Percentiles rank a stretch among this genome's conserved stretches.
Conservation (phyloP, 2,888 invertebrate genomes). For the Muscina levida region DNA sequence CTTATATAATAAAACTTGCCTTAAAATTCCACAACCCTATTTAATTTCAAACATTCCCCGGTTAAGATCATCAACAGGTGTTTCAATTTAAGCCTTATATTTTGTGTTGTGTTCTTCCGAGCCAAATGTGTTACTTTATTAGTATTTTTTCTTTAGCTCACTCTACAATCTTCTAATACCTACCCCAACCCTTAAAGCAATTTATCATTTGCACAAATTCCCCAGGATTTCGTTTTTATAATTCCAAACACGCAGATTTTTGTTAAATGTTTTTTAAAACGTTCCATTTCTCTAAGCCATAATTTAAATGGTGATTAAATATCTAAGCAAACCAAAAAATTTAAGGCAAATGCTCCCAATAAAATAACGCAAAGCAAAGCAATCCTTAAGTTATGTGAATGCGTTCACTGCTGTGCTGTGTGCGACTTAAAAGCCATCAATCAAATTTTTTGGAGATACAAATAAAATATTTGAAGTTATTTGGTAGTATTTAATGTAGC, state of each 20-base stretch:
- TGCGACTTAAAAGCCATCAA: conserved; percentile 51
- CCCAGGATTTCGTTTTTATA: conserved; percentile 6
- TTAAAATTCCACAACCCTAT: no score
- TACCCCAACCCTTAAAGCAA: conserved; percentile 55
- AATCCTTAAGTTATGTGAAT: conserved; percentile 23
- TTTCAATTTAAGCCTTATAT: background rate
- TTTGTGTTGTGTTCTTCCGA: no score
- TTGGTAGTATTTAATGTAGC: background rate
- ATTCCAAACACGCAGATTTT: conserved; percentile 51
- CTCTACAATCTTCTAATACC: conserved; percentile 17
- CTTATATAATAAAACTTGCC: conserved; percentile 9
- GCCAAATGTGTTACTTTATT: no score
- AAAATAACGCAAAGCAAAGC: conserved; percentile 36
- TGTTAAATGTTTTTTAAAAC: conserved; percentile 34
- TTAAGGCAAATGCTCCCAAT: conserved; percentile 17
- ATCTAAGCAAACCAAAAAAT: no score
- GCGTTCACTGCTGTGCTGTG: background rate
- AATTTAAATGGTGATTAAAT: conserved; percentile 62
- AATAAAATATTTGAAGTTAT: background rate
- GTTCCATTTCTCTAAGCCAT: conserved; percentile 53
- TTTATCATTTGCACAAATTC: conserved; percentile 62
- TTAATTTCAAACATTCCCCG: background rate
- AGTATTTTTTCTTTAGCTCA: no score
- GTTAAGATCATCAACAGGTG: conserved; percentile 51
- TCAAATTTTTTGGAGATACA: conserved; percentile 54